These are phyloP conservation scores for Theristicus caerulescens DNA, from an alignment of 2,113 vertebrate species.

Conservation along the genomic window DNA sequence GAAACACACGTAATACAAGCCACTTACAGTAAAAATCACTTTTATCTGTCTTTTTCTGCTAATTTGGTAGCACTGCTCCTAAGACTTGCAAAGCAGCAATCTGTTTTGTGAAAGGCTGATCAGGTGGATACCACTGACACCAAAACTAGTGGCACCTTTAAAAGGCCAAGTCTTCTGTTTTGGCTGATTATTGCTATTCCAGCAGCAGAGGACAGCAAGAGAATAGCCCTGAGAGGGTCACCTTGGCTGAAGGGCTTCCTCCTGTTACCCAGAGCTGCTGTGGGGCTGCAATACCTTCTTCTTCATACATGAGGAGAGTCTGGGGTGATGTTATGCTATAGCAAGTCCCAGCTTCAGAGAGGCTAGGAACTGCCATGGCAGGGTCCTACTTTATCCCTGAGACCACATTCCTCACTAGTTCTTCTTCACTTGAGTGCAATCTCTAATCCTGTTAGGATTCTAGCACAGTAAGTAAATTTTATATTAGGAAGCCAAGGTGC, in stretches of 20 bases:
- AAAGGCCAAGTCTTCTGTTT: neutral
- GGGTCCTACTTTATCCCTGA: neutral
- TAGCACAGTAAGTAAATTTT: neutral
- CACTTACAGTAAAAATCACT: neutral
- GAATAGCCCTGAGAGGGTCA: neutral
- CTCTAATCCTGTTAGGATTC: neutral
- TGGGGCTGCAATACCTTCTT: neutral
- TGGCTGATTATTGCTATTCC: neutral
- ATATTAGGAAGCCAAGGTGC: neutral
- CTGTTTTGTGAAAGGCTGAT: neutral
- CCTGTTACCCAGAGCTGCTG: neutral
- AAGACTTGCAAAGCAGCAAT: neutral
- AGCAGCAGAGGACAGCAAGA: neutral
- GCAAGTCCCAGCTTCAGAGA: neutral
- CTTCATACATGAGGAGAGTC: neutral
- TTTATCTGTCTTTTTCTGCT: neutral
- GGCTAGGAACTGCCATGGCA: neutral
- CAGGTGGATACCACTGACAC: fast-evolving
- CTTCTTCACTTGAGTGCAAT: neutral
- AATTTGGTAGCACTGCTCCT: neutral
- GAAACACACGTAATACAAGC: neutral
- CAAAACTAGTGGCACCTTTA: neutral
- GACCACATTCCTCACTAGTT: neutral
- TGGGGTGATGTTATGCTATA: neutral
- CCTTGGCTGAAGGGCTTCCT: neutral